Evolutionary conservation across 2,888 invertebrate species (phyloP).

Genomic region (Diarsia mendica): DNA sequence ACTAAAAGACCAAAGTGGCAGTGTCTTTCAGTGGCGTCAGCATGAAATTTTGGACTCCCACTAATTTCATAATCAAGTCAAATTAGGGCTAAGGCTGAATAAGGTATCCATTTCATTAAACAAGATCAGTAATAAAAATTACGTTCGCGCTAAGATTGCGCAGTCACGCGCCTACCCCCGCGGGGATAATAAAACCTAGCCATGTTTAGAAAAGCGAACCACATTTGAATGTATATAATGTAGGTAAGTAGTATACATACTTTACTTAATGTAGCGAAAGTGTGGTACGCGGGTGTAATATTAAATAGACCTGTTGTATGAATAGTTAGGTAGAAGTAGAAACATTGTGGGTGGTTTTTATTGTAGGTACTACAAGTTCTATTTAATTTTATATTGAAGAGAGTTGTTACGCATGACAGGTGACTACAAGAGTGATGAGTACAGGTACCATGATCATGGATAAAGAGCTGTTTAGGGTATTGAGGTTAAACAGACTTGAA

Average conservation of each 20-base stretch:
- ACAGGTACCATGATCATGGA: background rate
- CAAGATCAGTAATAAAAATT: background rate
- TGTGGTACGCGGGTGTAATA: constrained; percentile 61
- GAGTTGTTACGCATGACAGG: no score
- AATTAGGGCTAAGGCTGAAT: background rate
- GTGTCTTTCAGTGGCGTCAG: no score
- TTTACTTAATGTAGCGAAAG: constrained; percentile 69
- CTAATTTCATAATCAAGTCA: background rate
- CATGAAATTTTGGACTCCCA: background rate
- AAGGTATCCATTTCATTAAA: background rate
- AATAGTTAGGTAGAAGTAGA: constrained; percentile 48
- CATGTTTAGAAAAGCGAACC: constrained; percentile 57
- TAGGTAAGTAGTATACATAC: constrained; percentile 17
- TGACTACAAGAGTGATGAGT: background rate
- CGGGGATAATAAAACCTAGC: constrained; percentile 38
- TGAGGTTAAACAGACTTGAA: no score
- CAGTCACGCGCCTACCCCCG: constrained; percentile 27
- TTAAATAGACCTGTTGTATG: constrained; percentile 61
- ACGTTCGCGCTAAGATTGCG: background rate
- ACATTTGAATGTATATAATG: constrained; percentile 56
- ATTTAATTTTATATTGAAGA: no score
- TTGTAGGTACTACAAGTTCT: background rate
- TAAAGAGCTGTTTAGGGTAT: no score
- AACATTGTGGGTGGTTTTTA: constrained; percentile 15
- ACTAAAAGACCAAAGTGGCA: no score